A percentile compares a stretch with the other conserved stretches of the same genome.
phyloP scores from a whole-genome alignment of 2,113 vertebrate species.

The Andinoacara biseriatus region DNA sequence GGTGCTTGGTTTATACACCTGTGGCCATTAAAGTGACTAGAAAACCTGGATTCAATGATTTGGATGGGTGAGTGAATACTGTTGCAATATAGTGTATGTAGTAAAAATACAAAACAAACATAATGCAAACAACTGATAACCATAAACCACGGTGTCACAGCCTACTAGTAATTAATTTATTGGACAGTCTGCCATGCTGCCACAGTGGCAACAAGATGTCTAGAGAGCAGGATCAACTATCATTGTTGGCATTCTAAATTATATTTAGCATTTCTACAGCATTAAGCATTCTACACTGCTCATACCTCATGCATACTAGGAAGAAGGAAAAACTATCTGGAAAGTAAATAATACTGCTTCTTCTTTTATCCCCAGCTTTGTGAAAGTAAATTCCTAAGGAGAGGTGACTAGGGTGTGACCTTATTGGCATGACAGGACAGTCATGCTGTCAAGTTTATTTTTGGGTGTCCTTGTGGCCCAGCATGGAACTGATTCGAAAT shows the following conservation, averaged over 20 bases:
- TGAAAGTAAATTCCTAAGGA: conserved; percentile 11
- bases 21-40: too few relatives aligned
- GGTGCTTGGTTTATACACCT: too few relatives aligned
- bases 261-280: background rate
- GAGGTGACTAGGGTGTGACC: background rate
- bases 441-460: conserved; percentile 22
- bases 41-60: too few relatives aligned
- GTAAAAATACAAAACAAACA: background rate
- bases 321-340: background rate
- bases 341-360: conserved; percentile 33
- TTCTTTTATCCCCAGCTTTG: conserved; percentile 1
- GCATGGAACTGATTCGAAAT: background rate
- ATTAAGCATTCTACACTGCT: background rate
- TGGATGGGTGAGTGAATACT: too few relatives aligned
- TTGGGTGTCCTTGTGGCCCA: background rate
- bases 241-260: background rate
- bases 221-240: conserved; percentile 21
- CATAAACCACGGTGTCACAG: background rate
- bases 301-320: background rate
- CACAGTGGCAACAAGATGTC: background rate
- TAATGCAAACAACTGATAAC: background rate
- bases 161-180: conserved; percentile 15
- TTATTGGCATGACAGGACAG: background rate
- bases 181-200: background rate
- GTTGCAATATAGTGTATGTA: background rate